These are phyloP conservation scores for Emydura subglobosa DNA, from an alignment of 2,113 vertebrate genomes.

Conservation along the genomic window DNA sequence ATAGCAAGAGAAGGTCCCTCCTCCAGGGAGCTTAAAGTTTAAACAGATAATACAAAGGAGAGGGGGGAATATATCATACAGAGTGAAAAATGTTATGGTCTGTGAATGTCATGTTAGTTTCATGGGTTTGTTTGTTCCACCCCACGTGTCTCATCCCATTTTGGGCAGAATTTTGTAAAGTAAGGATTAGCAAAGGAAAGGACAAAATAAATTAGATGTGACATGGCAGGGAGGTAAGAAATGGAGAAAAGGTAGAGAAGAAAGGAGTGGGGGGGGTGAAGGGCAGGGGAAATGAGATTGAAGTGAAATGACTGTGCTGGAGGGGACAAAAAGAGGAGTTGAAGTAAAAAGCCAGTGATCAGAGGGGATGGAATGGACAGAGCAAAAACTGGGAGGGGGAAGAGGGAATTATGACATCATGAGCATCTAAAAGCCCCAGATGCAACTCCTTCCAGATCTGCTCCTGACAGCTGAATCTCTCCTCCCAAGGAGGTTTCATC, in stretches of 20 bases:
- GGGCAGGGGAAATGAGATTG: neutral
- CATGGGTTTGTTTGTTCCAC: rapidly evolving
- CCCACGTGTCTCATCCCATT: neutral
- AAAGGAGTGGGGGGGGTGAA: neutral
- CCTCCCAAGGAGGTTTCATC: constrained; percentile 9
- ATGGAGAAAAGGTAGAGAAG: neutral
- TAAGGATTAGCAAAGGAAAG: neutral
- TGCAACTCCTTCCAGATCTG: constrained; percentile 45
- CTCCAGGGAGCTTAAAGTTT: neutral
- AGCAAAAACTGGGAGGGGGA: neutral
- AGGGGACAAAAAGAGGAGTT: neutral
- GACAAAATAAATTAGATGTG: neutral
- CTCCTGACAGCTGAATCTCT: neutral
- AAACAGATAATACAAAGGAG: neutral
- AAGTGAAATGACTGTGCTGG: neutral
- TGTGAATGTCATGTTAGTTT: neutral
- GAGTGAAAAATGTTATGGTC: neutral
- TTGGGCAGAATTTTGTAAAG: neutral
- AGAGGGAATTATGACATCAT: neutral
- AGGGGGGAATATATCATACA: neutral
- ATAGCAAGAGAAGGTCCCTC: rapidly evolving
- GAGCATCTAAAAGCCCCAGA: neutral
- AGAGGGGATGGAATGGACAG: neutral
- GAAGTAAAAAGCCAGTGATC: neutral
- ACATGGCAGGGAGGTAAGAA: neutral